A percentile compares a stretch with the other conserved stretches of the same genome.
Conservation (phyloP, 2,113 vertebrate species). For the Engystomops pustulosus region DNA sequence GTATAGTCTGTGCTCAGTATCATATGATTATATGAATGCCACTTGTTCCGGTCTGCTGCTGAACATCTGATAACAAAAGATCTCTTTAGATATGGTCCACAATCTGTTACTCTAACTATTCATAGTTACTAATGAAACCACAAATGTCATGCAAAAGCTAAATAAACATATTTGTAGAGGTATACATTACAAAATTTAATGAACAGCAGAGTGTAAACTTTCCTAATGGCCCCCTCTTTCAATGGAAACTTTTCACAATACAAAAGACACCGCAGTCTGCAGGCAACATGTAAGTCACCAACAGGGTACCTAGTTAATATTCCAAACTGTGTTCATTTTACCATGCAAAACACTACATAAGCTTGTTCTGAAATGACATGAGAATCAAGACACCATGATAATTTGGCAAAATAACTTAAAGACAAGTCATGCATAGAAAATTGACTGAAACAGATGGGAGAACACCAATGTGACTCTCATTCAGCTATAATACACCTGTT, state of each 20-base stretch:
- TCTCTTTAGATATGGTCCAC: not conserved
- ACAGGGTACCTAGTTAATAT: no score
- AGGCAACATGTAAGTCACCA: no score
- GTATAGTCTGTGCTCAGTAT: not conserved
- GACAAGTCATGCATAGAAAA: conserved; percentile 24
- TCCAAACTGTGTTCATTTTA: not conserved
- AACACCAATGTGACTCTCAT: not conserved
- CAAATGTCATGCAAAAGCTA: not conserved
- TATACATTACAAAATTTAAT: not conserved
- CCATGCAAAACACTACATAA: not conserved
- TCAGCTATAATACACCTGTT: not conserved
- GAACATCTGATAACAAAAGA: conserved; percentile 5
- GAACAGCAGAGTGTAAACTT: not conserved
- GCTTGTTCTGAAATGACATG: not conserved
- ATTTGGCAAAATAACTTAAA: conserved; percentile 42
- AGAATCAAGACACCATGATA: not conserved
- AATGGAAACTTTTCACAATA: no score
- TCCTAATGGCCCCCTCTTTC: not conserved
- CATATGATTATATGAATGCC: not conserved
- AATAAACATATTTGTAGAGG: not conserved
- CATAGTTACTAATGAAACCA: not conserved
- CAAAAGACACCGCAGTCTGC: no score
- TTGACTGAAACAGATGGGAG: conserved; percentile 31
- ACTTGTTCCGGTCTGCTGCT: conserved; percentile 7
- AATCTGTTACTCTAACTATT: conserved; percentile 25